Conservation (phyloP, 2,113 vertebrate species). For the Corythoichthys intestinalis region DNA sequence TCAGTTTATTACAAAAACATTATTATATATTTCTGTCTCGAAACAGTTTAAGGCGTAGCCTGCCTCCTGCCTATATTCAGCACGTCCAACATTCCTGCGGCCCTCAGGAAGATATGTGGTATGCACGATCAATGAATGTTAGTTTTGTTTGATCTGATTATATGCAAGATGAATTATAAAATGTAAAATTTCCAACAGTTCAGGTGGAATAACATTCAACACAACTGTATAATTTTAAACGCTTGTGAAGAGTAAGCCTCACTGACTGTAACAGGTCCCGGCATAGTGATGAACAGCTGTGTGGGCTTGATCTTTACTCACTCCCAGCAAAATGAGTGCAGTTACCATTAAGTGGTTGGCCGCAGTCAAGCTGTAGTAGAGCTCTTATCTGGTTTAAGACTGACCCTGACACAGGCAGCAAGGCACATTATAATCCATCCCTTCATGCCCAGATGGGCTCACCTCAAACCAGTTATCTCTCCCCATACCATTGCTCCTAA, state of each 20-base stretch:
- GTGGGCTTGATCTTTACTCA: conserved; percentile 50
- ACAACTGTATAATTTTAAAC: background rate
- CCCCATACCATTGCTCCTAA: conserved; percentile 16
- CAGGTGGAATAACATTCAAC: no score
- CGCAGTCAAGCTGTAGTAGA: conserved; percentile 66
- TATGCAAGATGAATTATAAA: no score
- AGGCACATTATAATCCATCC: conserved; percentile 75
- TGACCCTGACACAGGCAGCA: conserved; percentile 74
- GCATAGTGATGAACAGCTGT: conserved; percentile 63
- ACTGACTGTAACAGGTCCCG: conserved; percentile 22
- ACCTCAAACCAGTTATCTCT: conserved; percentile 37
- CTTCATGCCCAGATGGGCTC: conserved; percentile 52
- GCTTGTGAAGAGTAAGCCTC: background rate
- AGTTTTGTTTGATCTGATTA: no score
- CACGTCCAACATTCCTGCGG: no score
- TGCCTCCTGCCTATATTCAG: no score
- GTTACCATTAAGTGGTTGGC: conserved; percentile 54
- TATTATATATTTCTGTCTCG: no score
- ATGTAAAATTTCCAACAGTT: no score
- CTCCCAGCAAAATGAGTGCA: conserved; percentile 55
- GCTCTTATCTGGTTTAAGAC: conserved; percentile 71
- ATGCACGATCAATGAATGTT: no score
- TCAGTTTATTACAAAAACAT: no score
- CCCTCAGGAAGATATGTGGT: no score
- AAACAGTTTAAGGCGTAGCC: no score